Evolutionary conservation across 2,888 invertebrate genomes (phyloP).

Genomic region (Nomada fabriciana): DNA sequence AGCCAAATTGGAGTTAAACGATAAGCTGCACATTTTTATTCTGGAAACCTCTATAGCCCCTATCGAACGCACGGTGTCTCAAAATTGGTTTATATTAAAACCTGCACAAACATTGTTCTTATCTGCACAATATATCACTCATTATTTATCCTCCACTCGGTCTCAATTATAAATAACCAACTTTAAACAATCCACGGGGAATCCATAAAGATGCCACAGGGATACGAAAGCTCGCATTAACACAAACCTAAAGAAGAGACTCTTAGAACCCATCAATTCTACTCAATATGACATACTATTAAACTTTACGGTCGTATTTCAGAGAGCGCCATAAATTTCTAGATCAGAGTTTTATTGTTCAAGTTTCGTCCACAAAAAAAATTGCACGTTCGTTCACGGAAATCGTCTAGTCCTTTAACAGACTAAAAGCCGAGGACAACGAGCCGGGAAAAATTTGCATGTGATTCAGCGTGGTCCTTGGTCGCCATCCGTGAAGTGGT

Average conservation of each 20-base stretch:
- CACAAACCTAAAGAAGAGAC: background rate
- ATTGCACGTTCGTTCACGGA: background rate
- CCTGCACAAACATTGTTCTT: background rate
- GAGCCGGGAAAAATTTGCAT: slow-evolving; percentile 31
- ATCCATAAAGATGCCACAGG: background rate
- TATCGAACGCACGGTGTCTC: background rate
- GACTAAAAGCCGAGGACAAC: slow-evolving; percentile 32
- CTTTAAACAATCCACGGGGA: background rate
- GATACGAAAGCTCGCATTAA: background rate
- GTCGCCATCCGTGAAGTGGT: slow-evolving; percentile 11
- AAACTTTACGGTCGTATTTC: background rate
- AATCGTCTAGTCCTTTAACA: background rate
- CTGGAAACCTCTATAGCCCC: too few relatives aligned
- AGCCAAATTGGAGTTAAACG: background rate
- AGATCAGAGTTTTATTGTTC: background rate
- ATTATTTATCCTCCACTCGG: background rate
- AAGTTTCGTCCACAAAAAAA: background rate
- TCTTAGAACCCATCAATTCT: background rate
- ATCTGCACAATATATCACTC: slow-evolving; percentile 5
- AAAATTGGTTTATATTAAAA: background rate
- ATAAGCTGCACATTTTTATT: too few relatives aligned
- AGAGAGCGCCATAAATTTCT: background rate
- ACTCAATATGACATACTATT: background rate
- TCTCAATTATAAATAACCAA: background rate
- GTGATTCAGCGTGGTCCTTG: slow-evolving; percentile 35